phyloP scores from a whole-genome alignment of 1,140 invertebrate genomes.

The Anastrepha ludens region DNA sequence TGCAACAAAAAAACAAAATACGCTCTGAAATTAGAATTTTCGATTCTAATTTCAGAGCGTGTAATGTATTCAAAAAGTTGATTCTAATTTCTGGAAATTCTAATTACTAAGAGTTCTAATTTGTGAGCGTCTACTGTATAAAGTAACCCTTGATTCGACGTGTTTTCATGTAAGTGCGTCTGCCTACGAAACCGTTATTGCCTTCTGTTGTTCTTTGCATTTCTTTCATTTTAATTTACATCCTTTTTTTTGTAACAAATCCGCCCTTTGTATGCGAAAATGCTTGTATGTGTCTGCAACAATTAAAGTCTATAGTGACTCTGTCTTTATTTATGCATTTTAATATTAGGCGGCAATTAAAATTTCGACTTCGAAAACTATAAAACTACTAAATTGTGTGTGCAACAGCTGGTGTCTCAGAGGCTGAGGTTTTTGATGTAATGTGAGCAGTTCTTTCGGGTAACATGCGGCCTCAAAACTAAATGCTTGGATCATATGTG shows the following conservation, averaged over 20 bases:
- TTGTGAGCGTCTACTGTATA: too few relatives aligned
- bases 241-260: not conserved
- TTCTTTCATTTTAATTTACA: not conserved
- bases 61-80: too few relatives aligned
- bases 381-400: conserved; percentile 33
- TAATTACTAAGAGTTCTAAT: too few relatives aligned
- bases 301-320: conserved; percentile 26
- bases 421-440: not conserved
- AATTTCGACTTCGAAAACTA: conserved; percentile 49
- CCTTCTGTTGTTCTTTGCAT: not conserved
- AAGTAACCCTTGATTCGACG: not conserved
- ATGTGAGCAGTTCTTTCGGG: too few relatives aligned
- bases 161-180: not conserved
- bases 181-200: too few relatives aligned
- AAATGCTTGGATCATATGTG: too few relatives aligned
- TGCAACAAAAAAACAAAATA: too few relatives aligned
- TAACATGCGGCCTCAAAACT: not conserved
- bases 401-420: conserved; percentile 40
- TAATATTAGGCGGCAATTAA: conserved; percentile 56
- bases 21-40: too few relatives aligned
- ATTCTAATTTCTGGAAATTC: too few relatives aligned
- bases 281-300: too few relatives aligned
- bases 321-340: conserved; percentile 57
- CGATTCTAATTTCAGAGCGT: too few relatives aligned
- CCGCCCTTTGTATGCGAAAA: not conserved